Evolutionary conservation across 2,113 vertebrate genomes (phyloP).

Genomic region (Picathartes gymnocephalus): DNA sequence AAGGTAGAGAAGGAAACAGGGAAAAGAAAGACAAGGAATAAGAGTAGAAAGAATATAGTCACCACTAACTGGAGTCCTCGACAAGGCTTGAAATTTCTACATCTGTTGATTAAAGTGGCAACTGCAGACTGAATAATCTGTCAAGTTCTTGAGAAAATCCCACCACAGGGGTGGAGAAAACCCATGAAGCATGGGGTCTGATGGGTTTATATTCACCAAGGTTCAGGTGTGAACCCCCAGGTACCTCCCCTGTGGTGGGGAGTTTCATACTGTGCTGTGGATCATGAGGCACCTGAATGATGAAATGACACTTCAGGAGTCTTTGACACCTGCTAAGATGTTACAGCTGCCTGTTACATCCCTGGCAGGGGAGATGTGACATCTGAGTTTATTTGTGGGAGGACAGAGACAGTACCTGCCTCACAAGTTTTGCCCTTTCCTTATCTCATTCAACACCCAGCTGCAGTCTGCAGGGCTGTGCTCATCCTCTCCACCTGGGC

Average conservation of each 20-base stretch:
- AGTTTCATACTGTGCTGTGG: background rate
- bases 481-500: background rate
- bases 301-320: background rate
- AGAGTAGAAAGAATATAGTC: background rate
- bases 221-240: background rate
- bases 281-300: background rate
- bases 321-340: background rate
- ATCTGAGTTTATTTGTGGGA: background rate
- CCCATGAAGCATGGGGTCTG: background rate
- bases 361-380: background rate
- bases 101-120: background rate
- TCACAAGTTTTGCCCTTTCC: background rate
- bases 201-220: background rate
- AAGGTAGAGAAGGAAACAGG: background rate
- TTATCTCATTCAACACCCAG: fast-evolving
- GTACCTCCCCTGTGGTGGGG: background rate
- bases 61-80: fast-evolving
- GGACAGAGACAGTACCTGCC: background rate
- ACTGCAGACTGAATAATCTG: background rate
- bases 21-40: background rate
- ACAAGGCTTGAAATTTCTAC: background rate
- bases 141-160: background rate
- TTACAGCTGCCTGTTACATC: background rate
- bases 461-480: background rate
- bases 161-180: background rate